These are phyloP conservation scores for Linnaemya vulpina DNA, from an alignment of 2,888 invertebrate species.

Conservation along the genomic window DNA sequence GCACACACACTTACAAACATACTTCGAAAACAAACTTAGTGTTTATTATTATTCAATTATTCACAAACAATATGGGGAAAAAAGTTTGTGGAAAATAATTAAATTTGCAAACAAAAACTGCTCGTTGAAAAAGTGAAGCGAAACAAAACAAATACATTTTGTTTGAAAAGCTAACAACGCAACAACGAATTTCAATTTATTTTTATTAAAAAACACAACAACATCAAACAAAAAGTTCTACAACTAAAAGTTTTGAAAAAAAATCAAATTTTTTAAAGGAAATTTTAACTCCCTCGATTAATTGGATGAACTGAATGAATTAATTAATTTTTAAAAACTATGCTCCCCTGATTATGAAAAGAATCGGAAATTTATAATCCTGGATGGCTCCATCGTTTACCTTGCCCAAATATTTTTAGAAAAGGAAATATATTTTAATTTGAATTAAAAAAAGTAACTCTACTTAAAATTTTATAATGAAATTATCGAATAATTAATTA, in stretches of 20 bases:
- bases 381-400: too few species aligned
- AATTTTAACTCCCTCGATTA: neutral
- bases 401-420: too few species aligned
- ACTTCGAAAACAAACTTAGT: neutral
- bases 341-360: too few species aligned
- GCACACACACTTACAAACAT: neutral
- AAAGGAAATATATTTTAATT: too few species aligned
- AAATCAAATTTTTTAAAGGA: neutral
- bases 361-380: too few species aligned
- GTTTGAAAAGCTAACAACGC: slow-evolving; percentile 13
- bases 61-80: neutral
- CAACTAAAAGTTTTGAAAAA: neutral
- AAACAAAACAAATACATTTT: neutral
- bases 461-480: too few species aligned
- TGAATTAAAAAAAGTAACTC: too few species aligned
- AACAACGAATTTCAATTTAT: neutral
- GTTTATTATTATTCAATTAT: slow-evolving; percentile 16
- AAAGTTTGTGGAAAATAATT: neutral
- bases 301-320: neutral
- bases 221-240: neutral
- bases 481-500: too few species aligned
- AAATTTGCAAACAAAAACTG: slow-evolving; percentile 22
- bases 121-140: neutral
- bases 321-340: neutral
- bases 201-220: neutral